These are phyloP conservation scores for Pao palembangensis DNA, from an alignment of 2,113 vertebrate genomes.

Conservation along the genomic window DNA sequence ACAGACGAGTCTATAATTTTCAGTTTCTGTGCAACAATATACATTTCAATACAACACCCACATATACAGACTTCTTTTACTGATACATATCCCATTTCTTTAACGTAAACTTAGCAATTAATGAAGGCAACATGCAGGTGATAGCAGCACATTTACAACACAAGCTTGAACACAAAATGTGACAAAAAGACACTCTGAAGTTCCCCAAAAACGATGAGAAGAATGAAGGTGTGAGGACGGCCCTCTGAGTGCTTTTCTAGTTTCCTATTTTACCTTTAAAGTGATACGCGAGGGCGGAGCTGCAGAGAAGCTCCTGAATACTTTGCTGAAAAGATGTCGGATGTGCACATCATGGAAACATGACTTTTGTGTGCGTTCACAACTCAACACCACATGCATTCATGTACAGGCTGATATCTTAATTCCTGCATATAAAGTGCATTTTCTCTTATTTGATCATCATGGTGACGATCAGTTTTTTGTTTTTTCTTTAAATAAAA, in stretches of 20 bases:
- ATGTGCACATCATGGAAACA: constrained; percentile 23
- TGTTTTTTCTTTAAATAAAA: too few relatives aligned
- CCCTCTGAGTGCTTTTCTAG: constrained; percentile 18
- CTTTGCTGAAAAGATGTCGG: constrained; percentile 5
- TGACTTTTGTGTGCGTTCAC: constrained; percentile 10
- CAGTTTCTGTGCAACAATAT: constrained; percentile 29
- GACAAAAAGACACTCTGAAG: not conserved
- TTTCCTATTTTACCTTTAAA: not conserved
- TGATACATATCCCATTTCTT: constrained; percentile 16
- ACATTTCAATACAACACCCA: constrained; percentile 39
- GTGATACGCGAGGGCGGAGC: not conserved
- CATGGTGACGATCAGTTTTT: too few relatives aligned
- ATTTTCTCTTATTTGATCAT: constrained; percentile 1
- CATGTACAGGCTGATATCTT: not conserved
- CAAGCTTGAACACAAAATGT: constrained; percentile 26
- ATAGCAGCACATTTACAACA: constrained; percentile 64
- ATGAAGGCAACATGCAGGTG: constrained; percentile 74
- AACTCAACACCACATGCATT: constrained; percentile 7
- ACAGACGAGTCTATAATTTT: constrained; percentile 29
- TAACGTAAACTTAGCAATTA: constrained; percentile 28
- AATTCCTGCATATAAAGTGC: constrained; percentile 41
- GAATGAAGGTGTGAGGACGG: constrained; percentile 28
- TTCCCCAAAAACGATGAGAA: not conserved
- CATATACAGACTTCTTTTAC: constrained; percentile 37
- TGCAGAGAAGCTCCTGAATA: not conserved